Conservation (phyloP, 2,113 vertebrate species). For the Opisthocomus hoazin region DNA sequence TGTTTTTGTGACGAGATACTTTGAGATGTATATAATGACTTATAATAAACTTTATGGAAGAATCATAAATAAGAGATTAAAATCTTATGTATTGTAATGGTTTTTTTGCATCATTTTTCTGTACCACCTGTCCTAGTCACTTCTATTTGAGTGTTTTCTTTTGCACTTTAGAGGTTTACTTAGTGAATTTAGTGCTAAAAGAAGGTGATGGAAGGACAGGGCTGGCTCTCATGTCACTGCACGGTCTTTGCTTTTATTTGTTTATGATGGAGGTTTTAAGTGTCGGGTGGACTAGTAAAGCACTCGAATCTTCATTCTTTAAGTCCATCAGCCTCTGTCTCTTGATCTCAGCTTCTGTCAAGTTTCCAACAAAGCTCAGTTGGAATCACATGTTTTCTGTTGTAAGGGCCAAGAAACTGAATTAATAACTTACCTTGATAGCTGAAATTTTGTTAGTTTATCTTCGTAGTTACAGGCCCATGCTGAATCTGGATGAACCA, state of each 20-base stretch:
- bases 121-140: slow-evolving; percentile 22
- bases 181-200: background rate
- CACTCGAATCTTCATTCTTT: accelerated
- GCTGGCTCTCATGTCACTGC: background rate
- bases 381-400: background rate
- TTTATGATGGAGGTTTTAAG: accelerated
- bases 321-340: background rate
- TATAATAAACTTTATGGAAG: slow-evolving; percentile 57
- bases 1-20: slow-evolving; percentile 32
- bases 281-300: background rate
- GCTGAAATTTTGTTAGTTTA: background rate
- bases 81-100: slow-evolving; percentile 20
- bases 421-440: background rate
- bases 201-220: background rate
- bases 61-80: slow-evolving; percentile 51
- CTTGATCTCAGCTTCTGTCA: background rate
- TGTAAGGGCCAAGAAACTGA: background rate
- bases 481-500: background rate
- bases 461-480: background rate
- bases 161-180: background rate
- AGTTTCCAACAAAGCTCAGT: background rate
- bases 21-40: slow-evolving; percentile 32
- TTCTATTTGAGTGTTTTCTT: background rate
- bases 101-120: background rate
- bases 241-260: background rate